Percentiles rank a stretch among this genome's conserved stretches.
phyloP scores from a whole-genome alignment of 2,797 vertebrate genomes.

The Gymnothorax javanicus region DNA sequence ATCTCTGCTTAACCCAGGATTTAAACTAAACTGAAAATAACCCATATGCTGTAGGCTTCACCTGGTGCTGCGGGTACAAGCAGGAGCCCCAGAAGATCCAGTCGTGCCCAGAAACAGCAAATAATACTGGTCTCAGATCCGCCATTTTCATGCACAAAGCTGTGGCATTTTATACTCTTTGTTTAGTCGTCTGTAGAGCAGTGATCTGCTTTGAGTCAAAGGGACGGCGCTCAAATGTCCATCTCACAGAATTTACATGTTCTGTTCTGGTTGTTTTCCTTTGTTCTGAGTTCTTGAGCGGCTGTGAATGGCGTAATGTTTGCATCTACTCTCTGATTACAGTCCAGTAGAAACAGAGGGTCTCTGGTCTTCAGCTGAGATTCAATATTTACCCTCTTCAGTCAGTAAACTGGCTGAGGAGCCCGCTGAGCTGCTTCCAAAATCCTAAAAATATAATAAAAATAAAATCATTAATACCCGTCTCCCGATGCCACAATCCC shows the following conservation, averaged over 20 bases:
- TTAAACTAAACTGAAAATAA: neutral
- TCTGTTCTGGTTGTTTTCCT: neutral
- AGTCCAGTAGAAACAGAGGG: neutral
- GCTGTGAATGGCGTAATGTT: neutral
- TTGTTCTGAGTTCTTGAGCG: neutral
- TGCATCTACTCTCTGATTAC: neutral
- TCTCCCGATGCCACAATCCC: neutral
- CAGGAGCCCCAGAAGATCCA: neutral
- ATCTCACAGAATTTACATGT: neutral
- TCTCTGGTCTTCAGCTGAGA: neutral
- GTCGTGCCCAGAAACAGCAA: neutral
- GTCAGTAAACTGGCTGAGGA: too few relatives aligned
- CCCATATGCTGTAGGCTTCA: neutral
- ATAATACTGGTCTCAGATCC: neutral
- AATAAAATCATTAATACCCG: neutral
- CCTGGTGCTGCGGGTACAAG: neutral
- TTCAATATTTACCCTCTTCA: neutral
- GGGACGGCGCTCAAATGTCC: neutral
- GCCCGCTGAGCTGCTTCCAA: too few relatives aligned
- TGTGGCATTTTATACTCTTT: neutral
- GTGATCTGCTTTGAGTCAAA: neutral
- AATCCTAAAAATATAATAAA: neutral
- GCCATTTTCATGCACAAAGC: neutral
- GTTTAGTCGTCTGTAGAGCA: neutral
- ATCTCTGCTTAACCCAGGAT: neutral